Percentiles rank a stretch among this genome's conserved stretches.
Conservation (phyloP, 1,140 invertebrate genomes). For the Calliphora vicina region DNA sequence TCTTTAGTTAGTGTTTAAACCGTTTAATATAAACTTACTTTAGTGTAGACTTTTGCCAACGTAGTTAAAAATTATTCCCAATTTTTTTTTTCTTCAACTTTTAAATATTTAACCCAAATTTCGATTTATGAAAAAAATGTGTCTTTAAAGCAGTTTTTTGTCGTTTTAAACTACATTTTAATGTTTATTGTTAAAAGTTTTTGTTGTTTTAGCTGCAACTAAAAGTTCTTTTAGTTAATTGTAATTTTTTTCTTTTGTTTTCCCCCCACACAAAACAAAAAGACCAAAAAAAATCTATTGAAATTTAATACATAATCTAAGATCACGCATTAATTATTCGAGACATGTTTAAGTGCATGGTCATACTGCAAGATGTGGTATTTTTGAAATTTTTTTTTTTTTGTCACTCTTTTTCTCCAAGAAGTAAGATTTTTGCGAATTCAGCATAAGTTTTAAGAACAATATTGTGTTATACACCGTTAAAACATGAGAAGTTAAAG, state of each 20-base stretch:
- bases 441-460: not conserved
- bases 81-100: not conserved
- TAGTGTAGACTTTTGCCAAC: not conserved
- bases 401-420: not conserved
- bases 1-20: not conserved
- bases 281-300: not conserved
- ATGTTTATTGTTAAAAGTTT: not conserved
- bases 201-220: too few relatives aligned
- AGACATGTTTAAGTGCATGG: not conserved
- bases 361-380: not conserved
- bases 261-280: too few relatives aligned
- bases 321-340: slow-evolving; percentile 7
- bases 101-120: not conserved
- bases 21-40: not conserved
- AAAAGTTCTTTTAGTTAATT: not conserved
- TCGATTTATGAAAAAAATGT: not conserved
- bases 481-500: not conserved
- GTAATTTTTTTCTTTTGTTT: not conserved
- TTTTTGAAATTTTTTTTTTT: not conserved
- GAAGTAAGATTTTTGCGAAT: not conserved
- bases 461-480: not conserved
- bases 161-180: not conserved
- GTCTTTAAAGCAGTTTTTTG: not conserved
- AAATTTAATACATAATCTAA: not conserved
- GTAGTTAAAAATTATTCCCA: not conserved